phyloP scores from a whole-genome alignment of 2,113 vertebrate species.

The Atractosteus spatula region DNA sequence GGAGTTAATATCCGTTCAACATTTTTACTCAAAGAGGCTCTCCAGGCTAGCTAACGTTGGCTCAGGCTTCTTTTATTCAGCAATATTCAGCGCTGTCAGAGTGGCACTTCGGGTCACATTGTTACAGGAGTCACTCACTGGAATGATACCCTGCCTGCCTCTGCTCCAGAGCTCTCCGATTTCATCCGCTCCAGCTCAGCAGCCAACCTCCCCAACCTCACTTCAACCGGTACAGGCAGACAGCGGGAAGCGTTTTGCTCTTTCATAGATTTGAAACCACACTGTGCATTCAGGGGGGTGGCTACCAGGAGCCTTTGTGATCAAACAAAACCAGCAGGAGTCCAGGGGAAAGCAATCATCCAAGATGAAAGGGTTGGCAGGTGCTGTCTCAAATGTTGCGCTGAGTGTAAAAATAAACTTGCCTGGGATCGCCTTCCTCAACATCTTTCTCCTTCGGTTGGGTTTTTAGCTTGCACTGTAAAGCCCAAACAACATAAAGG shows the following conservation, averaged over 20 bases:
- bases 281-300: conserved; percentile 1
- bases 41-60: too few relatives aligned
- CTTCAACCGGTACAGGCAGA: background rate
- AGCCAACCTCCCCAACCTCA: background rate
- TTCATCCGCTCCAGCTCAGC: background rate
- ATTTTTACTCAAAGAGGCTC: too few relatives aligned
- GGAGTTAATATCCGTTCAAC: too few relatives aligned
- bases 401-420: background rate
- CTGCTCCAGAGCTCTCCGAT: background rate
- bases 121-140: background rate
- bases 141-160: too few relatives aligned
- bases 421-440: too few relatives aligned
- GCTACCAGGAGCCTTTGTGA: conserved; percentile 2
- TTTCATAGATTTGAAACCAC: background rate
- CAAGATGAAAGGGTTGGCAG: conserved; percentile 1
- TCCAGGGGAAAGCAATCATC: conserved; percentile 18
- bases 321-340: background rate
- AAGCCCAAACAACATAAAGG: too few relatives aligned
- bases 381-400: background rate
- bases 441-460: too few relatives aligned
- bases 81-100: background rate
- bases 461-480: too few relatives aligned
- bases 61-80: background rate
- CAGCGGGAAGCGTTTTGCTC: background rate
- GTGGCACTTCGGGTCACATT: background rate